These are phyloP conservation scores for Apotomis capreana DNA, from an alignment of 2,888 invertebrate genomes.

Conservation along the genomic window DNA sequence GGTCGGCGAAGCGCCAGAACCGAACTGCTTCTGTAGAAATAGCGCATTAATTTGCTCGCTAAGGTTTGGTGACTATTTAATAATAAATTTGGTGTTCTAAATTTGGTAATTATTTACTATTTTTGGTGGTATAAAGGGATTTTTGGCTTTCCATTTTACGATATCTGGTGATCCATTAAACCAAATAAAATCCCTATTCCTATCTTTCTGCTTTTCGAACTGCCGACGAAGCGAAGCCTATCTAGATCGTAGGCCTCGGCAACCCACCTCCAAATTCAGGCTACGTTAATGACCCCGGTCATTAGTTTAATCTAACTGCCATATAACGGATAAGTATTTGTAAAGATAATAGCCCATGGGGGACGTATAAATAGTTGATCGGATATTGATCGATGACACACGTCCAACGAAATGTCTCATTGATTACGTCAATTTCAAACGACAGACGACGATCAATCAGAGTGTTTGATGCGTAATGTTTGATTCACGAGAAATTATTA, in stretches of 20 bases:
- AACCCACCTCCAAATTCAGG: constrained; percentile 9
- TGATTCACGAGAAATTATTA: constrained; percentile 15
- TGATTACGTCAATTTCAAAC: constrained; percentile 23
- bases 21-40: no score
- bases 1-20: no score
- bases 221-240: not conserved
- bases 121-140: no score
- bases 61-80: no score
- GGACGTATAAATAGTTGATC: constrained; percentile 37
- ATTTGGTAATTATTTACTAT: no score
- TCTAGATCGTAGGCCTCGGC: not conserved
- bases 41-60: no score
- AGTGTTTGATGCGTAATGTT: constrained; percentile 19
- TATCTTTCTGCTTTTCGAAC: not conserved
- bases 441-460: constrained; percentile 19
- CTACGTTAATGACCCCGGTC: constrained; percentile 24
- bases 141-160: no score
- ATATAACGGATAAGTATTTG: constrained; percentile 30
- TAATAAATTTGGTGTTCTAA: no score
- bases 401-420: constrained; percentile 29
- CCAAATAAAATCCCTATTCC: not conserved
- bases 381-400: constrained; percentile 37
- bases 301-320: constrained; percentile 4
- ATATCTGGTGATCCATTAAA: not conserved
- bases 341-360: constrained; percentile 28